Evolutionary conservation across 2,888 invertebrate genomes (phyloP).

Genomic region (Ennomos quercinarius): DNA sequence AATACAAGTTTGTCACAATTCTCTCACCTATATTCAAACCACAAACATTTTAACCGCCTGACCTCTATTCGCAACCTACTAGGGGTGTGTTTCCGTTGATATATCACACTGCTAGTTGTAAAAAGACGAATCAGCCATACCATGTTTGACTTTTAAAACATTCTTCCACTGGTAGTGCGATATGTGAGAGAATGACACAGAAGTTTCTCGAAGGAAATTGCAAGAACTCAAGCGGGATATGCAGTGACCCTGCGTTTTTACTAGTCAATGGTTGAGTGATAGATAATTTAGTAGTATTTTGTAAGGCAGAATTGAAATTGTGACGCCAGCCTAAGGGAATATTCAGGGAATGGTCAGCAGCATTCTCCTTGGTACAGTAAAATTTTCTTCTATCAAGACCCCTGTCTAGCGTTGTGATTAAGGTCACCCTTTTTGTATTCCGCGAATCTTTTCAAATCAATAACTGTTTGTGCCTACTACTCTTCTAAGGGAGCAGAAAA

Average conservation of each 20-base stretch:
- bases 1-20: slow-evolving; percentile 36
- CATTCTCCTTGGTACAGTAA: too few species aligned
- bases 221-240: slow-evolving; percentile 66
- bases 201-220: slow-evolving; percentile 74
- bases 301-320: background rate
- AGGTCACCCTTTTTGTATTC: too few species aligned
- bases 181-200: slow-evolving; percentile 77
- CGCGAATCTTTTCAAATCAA: too few species aligned
- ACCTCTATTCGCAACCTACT: slow-evolving; percentile 63
- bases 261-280: slow-evolving; percentile 51
- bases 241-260: slow-evolving; percentile 74
- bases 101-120: slow-evolving; percentile 32
- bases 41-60: slow-evolving; percentile 55
- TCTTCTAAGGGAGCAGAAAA: too few species aligned
- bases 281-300: slow-evolving; percentile 8
- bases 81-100: slow-evolving; percentile 68
- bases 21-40: slow-evolving; percentile 50
- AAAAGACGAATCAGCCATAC: slow-evolving; percentile 8
- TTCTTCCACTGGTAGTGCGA: slow-evolving; percentile 1
- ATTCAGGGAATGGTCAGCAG: too few species aligned
- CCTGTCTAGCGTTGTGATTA: too few species aligned
- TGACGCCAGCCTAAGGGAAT: too few species aligned
- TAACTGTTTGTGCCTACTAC: too few species aligned
- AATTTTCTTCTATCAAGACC: too few species aligned
- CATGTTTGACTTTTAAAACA: background rate